Evolutionary conservation across 2,888 invertebrate genomes (phyloP), one percentile per base, ranked within the genome.

Genomic region (Stenichneumon culpator): DNA sequence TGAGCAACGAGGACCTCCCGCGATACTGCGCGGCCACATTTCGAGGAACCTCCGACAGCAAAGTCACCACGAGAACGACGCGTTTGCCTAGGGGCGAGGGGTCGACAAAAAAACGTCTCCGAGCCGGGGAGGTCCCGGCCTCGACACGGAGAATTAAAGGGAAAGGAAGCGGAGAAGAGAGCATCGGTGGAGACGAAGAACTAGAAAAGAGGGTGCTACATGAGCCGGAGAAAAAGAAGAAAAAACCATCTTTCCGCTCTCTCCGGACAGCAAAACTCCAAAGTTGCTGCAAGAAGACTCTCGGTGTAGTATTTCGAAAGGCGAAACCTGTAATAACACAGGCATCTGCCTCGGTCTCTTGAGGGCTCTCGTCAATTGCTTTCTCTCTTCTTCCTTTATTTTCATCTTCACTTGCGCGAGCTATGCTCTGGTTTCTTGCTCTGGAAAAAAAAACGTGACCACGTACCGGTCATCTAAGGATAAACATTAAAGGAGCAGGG

Each of bases 281-380:
- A 78, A 73, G 78, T 70, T 79, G 79, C 74, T 79, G 74, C 74
- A 79, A 82, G 82, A 57, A 57, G 11, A 57, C 2, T 57, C 85
- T 70, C 86, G 90, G 91, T 91, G 89, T 91, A 86, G 87, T 83
- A 87, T 91, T 91, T 90, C 91, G 90, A 90, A 91, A 91, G 89
- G 83, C 89, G 90, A 91, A 91, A 90, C 91, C 91, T 90, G 90
- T 89, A 91, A 91, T 91, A 91, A 91, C 90, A 91, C 87, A 89
- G 90, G 89, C 90, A 91, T 91, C 91, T 91, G 91, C 91, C 88
- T 86, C 87, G 88, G 86, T 89, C 89, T 82, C 78, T 84, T 79
- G 67, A 81, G 74, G 78, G 69, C 78, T 82, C 74, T 79, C 63
- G 74, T 79, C 70, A 63, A 74, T 79, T 25, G 50, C 19, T 28